Evolutionary conservation across 1,140 invertebrate genomes (phyloP), one percentile per base, ranked within the genome.

Genomic region (Harlomillsia oculata): DNA sequence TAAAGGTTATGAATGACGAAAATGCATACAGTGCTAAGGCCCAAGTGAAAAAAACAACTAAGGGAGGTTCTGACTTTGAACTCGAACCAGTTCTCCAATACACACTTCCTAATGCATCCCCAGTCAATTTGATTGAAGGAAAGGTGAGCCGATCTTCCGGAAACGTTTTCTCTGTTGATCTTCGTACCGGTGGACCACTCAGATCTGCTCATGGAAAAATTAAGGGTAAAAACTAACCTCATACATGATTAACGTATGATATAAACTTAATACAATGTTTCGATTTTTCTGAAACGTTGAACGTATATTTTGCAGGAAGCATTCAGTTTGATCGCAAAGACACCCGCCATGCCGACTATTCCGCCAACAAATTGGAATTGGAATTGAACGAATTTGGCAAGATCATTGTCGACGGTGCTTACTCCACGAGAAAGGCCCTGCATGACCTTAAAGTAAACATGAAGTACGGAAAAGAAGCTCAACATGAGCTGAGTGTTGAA

Each of bases 71-170:
- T 60, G 67, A 25, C 77, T 54, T 26, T 25, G 46, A 80, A 4
- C 85, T 82, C 67, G 80, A 76, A 53, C 85, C 85, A 1, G 63
- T 85, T 1, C 69, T 87, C 18, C 80, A 85, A 65, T 83, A 82
- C 65, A 75, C 76, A 67, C 56, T 78, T 39, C 79, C 83, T 2
- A 11, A 46, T 20, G 53, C 53, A 11, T n/a, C 36, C 21, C 43
- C 26, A 9, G 50, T 44, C 14, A 59, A 46, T 29, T 40, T 62
- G 18, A 6, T 66, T 13, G 53, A 63, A 26, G 66, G 63, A 36
- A 55, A 52, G 34, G 39, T 67, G 13, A 60, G 39, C 1, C 21
- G 48, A 5, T 49, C 34, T 14, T 11, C 40, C 25, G 62, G 49
- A 29, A 44, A 59, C 3, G 25, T 51, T 45, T 13, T 65, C 11